phyloP scores from a whole-genome alignment of 2,888 invertebrate species.

The Euzophera pinguis region DNA sequence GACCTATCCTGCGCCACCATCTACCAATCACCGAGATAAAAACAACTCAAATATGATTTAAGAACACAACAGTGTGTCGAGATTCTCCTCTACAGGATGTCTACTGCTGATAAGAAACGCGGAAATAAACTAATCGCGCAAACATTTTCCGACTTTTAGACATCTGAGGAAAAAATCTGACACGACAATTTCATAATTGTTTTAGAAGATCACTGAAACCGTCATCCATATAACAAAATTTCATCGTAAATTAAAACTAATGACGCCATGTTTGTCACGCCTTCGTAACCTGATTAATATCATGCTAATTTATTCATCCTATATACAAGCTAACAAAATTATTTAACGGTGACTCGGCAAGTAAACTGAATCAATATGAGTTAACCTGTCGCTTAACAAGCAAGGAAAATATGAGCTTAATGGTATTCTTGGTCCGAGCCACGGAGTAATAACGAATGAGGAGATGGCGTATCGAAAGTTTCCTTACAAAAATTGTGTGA shows the following conservation, averaged over 20 bases:
- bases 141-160: background rate
- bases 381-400: conserved; percentile 9
- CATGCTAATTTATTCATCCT: conserved; percentile 9
- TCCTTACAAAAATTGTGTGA: no score
- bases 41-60: no score
- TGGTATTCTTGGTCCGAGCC: no score
- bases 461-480: no score
- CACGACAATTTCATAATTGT: background rate
- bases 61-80: no score
- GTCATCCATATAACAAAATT: background rate
- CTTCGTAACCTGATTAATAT: background rate
- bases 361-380: conserved; percentile 1
- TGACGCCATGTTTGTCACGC: background rate
- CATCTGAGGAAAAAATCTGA: background rate
- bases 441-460: no score
- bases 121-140: no score
- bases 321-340: conserved; percentile 9
- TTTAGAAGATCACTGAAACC: background rate
- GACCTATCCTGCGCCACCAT: no score
- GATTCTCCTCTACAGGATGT: no score
- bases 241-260: background rate
- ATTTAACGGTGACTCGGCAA: conserved; percentile 10
- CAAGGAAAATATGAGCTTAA: background rate
- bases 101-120: no score
- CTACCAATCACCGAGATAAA: no score